Evolutionary conservation across 2,888 invertebrate species (phyloP), one percentile per base, ranked within the genome.

Genomic region (Conops quadrifasciatus): DNA sequence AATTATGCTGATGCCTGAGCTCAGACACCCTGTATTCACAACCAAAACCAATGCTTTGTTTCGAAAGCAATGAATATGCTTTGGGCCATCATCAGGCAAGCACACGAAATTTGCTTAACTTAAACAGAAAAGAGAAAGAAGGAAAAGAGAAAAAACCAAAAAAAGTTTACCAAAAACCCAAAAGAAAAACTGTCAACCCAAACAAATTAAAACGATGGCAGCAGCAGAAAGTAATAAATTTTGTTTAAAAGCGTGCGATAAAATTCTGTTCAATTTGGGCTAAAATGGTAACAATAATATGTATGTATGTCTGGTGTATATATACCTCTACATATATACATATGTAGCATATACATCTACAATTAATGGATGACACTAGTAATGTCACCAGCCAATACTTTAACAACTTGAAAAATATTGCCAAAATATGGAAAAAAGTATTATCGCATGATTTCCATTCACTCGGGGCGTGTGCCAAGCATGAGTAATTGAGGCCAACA

Each of bases 201-300:
- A 28, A 47, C 47, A 64, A 51, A 47, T 64, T 49, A n/a, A 26
- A 64, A 64, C 64, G 49, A 28, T 51, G 51, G n/a, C 64, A 64
- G 30, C 58, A 16, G 59, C 49, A 43, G 43, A 67, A 30, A 19
- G 68, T 24, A 47, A 62, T 68, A 68, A 68, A 68, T 68, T 59
- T 26, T 36, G 28, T 49, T n/a, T 56, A 28, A 47, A 59, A 68
- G 51, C 36, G 51, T 68, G 68, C 68, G 68, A 51, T 43, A 47
- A 58, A 56, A 68, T 51, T 67, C 49, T 47, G 49, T 21, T 64
- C 26, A n/a, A 21, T 21, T 28, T 64, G 24, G 30, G 13, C 13
- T 28, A 19, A 60, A 53, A 53, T 2, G 19, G 19, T 53, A n/a
- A 49, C 36, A 36, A 36, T 24, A 24, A 19, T 36, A 62, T 30